Evolutionary conservation across 2,888 invertebrate genomes (phyloP).

Genomic region (Anagyrus pseudococci): DNA sequence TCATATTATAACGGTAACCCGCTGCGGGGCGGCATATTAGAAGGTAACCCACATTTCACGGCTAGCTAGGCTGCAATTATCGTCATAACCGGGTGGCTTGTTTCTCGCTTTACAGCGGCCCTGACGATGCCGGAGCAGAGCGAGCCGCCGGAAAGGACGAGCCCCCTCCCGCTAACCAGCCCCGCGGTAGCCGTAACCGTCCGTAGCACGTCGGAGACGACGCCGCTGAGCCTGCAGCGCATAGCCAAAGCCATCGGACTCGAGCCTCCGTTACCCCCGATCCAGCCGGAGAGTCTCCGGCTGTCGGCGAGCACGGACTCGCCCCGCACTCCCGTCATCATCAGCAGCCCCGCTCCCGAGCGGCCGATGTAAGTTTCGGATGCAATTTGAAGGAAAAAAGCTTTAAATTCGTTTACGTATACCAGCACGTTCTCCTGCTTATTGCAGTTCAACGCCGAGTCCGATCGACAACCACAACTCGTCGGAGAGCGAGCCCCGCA

Average conservation of each 20-base stretch:
- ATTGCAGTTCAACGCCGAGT: not conserved
- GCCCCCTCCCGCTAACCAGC: not conserved
- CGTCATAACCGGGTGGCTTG: too few relatives aligned
- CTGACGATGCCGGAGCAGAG: slow-evolving; percentile 10
- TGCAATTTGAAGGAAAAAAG: too few relatives aligned
- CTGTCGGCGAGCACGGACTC: slow-evolving; percentile 30
- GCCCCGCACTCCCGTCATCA: not conserved
- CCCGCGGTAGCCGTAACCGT: too few relatives aligned
- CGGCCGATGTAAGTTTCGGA: not conserved
- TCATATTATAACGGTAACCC: too few relatives aligned
- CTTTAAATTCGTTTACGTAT: not conserved
- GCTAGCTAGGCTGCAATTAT: too few relatives aligned
- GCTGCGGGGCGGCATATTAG: too few relatives aligned
- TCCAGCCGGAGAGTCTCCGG: slow-evolving; percentile 23
- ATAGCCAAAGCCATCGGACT: slow-evolving; percentile 52
- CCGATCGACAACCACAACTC: not conserved
- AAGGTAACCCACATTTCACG: too few relatives aligned
- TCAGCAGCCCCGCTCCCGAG: not conserved
- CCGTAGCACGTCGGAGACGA: not conserved
- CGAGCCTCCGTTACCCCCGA: slow-evolving; percentile 43
- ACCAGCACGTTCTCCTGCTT: not conserved
- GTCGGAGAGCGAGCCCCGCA: not conserved
- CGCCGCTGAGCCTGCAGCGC: slow-evolving; percentile 32
- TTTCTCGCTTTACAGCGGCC: slow-evolving; percentile 26
- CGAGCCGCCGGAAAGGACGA: not conserved